Evolutionary conservation across 2,888 invertebrate genomes (phyloP), one percentile per base, ranked within the genome.

Genomic region (Caenorhabditis sp.): DNA sequence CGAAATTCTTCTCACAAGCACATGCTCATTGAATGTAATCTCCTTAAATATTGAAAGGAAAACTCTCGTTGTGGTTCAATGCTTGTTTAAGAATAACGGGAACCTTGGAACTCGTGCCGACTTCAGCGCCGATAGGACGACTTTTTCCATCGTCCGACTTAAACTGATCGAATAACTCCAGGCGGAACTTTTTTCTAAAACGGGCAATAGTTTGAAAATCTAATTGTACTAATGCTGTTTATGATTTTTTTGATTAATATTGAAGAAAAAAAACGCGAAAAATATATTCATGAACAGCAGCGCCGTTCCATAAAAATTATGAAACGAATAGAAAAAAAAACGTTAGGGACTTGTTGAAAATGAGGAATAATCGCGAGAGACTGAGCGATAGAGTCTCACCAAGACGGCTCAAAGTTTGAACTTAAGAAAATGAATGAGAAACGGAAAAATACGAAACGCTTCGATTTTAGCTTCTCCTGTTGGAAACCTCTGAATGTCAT

Each of bases 281-380:
- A 9, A 4, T 4, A 9, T 32, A 32, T 32, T 32, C 9, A 32
- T 32, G 32, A n/a, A n/a, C n/a, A n/a, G n/a, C n/a, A n/a, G n/a
- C n/a, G n/a, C n/a, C n/a, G n/a, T n/a, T n/a, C n/a, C n/a, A n/a
- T n/a, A n/a, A n/a, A 32, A 4, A 32, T 32, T 13, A 40, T 40
- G 6, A 2, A 22, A 28, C 5, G 20, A 55, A 22, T 55, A 62
- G 61, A 47, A 47, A 56, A 37, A 28, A 65, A 71, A 62, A 71
- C 22, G 62, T 32, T 44, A 55, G 62, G 55, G 28, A 13, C 71
- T 50, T 24, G 61, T 22, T 70, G 62, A 71, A 55, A 70, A 70
- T 55, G 64, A 47, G 37, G 26, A 56, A 72, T 64, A 64, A 72
- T 72, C 50, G 72, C 32, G 56, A 64, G 64, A 72, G 56, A 58